Conservation (phyloP, 2,113 vertebrate species). For the Sigmodon hispidus region DNA sequence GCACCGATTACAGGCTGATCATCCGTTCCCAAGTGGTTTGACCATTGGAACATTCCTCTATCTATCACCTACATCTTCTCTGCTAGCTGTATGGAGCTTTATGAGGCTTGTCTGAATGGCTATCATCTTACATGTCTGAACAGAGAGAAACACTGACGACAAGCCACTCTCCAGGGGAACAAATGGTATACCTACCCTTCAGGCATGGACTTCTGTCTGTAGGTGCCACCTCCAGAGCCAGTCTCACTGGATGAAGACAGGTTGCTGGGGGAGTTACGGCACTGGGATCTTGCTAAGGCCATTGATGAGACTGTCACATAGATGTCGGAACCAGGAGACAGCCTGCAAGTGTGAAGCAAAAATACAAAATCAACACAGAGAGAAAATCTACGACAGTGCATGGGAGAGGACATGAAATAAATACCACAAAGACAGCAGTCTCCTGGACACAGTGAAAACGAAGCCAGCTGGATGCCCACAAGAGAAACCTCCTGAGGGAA, state of each 20-base stretch:
- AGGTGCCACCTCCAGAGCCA: slow-evolving; percentile 89
- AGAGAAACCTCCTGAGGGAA: slow-evolving; percentile 57
- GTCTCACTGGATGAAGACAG: slow-evolving; percentile 93
- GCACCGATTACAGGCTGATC: neutral
- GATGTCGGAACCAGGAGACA: slow-evolving; percentile 94
- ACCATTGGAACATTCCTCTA: neutral
- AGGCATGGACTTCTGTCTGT: slow-evolving; percentile 94
- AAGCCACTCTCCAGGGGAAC: fast-evolving
- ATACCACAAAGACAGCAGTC: slow-evolving; percentile 19
- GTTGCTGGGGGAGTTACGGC: slow-evolving; percentile 92
- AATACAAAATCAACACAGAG: slow-evolving; percentile 63
- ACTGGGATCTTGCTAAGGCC: slow-evolving; percentile 91
- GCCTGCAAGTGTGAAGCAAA: slow-evolving; percentile 84
- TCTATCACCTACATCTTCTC: neutral
- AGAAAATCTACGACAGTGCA: neutral
- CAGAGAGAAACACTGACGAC: neutral
- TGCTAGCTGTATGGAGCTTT: neutral
- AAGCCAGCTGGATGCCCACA: slow-evolving; percentile 60
- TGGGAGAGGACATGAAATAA: neutral
- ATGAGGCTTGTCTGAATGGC: neutral
- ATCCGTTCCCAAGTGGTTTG: neutral
- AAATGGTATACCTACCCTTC: slow-evolving; percentile 90
- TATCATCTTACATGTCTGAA: neutral
- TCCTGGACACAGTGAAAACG: neutral
- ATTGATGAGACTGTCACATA: slow-evolving; percentile 95